A percentile compares a stretch with the other conserved stretches of the same genome.
Conservation (phyloP, 2,113 vertebrate species). For the Bungarus multicinctus region DNA sequence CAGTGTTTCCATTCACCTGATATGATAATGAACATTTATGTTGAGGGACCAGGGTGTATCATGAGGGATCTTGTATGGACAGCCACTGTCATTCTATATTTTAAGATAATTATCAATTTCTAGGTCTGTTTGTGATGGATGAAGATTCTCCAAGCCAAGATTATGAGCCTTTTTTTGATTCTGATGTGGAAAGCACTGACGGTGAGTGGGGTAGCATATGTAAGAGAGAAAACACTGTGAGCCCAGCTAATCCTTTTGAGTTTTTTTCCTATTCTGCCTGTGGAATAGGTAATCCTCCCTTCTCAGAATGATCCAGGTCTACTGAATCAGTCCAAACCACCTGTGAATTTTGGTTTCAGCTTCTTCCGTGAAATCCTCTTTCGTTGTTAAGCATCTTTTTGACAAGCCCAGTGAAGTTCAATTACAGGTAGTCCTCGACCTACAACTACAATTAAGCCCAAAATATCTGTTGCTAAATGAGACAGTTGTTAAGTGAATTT, state of each 20-base stretch:
- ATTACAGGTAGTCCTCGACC: not conserved
- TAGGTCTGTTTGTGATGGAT: conserved; percentile 91
- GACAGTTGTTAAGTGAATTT: not conserved
- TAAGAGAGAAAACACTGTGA: not conserved
- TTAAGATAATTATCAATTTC: not conserved
- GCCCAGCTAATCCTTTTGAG: not conserved
- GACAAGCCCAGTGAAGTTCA: not conserved
- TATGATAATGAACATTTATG: not conserved
- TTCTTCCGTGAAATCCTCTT: not conserved
- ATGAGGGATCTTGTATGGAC: not conserved
- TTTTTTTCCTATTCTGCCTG: not conserved
- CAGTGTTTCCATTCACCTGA: not conserved
- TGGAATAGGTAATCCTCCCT: too few relatives aligned
- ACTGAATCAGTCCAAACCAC: not conserved
- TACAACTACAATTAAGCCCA: not conserved
- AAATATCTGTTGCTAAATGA: not conserved
- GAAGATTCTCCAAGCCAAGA: conserved; percentile 85
- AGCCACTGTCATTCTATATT: not conserved
- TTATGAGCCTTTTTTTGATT: conserved; percentile 84
- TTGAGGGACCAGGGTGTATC: not conserved
- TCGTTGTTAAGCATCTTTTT: not conserved
- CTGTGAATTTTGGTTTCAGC: not conserved
- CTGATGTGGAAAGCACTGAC: conserved; percentile 81
- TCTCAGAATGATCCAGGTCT: not conserved
- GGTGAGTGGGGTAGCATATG: conserved; percentile 60